Evolutionary conservation across 1,140 invertebrate species (phyloP).

Genomic region (Pachyrhynchus sulphureomaculatus): DNA sequence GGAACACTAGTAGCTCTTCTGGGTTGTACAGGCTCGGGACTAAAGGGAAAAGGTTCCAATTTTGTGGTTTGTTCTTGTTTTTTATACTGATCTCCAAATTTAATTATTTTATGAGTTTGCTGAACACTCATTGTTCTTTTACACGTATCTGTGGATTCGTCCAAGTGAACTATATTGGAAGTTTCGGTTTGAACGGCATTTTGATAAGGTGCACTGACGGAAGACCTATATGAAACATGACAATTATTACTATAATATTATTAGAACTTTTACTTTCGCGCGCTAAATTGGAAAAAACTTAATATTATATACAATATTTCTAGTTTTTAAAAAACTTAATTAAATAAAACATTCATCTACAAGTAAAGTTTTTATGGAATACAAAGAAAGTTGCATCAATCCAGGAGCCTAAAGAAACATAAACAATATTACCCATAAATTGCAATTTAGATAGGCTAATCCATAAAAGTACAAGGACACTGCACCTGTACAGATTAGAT

Average conservation of each 20-base stretch:
- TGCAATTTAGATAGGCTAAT: too few relatives aligned
- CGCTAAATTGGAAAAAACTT: not conserved
- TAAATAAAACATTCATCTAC: too few relatives aligned
- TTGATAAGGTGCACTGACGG: conserved; percentile 57
- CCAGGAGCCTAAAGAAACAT: too few relatives aligned
- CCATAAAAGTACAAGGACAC: too few relatives aligned
- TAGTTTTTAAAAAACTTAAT: too few relatives aligned
- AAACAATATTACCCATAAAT: too few relatives aligned
- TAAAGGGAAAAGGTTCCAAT: conserved; percentile 56
- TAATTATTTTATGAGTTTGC: conserved; percentile 68
- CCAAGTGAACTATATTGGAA: conserved; percentile 67
- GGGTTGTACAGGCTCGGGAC: conserved; percentile 49
- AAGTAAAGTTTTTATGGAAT: too few relatives aligned
- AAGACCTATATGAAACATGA: conserved; percentile 40
- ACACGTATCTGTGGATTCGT: conserved; percentile 66
- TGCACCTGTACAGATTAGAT: too few relatives aligned
- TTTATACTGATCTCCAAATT: conserved; percentile 58
- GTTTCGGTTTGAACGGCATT: conserved; percentile 65
- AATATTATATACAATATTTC: not conserved
- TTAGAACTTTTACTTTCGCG: too few relatives aligned
- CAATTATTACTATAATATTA: too few relatives aligned
- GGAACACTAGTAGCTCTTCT: conserved; percentile 47
- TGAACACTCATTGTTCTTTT: conserved; percentile 66
- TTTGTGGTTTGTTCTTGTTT: conserved; percentile 37
- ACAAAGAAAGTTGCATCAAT: too few relatives aligned